Evolutionary conservation across 2,113 vertebrate genomes (phyloP).

Genomic region (Microtus pennsylvanicus): DNA sequence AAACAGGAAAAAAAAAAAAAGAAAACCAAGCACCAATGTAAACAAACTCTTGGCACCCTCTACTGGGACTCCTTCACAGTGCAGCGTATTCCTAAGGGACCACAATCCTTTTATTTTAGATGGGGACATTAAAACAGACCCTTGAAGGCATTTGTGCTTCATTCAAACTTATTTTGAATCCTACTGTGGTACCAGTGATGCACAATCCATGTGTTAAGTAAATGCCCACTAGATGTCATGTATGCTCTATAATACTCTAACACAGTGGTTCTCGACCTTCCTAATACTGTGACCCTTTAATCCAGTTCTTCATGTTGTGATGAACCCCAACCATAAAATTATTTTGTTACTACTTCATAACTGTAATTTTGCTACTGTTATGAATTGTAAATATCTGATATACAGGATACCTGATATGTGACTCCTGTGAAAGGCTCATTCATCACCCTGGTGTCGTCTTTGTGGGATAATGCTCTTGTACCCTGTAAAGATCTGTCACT

Average conservation of each 20-base stretch:
- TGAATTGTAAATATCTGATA: neutral
- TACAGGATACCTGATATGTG: neutral
- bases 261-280: neutral
- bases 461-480: too few relatives aligned
- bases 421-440: neutral
- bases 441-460: neutral
- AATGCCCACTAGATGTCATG: slow-evolving; percentile 54
- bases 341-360: neutral
- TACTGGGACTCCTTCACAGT: slow-evolving; percentile 42
- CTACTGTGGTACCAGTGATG: neutral
- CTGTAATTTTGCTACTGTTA: neutral
- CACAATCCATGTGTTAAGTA: neutral
- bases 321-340: neutral
- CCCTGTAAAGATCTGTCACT: too few relatives aligned
- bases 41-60: slow-evolving; percentile 48
- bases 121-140: neutral
- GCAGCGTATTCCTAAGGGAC: neutral
- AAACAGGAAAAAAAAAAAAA: rapidly evolving
- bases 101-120: neutral
- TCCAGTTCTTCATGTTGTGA: neutral
- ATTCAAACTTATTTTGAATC: neutral
- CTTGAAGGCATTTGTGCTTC: neutral
- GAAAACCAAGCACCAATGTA: neutral
- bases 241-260: neutral
- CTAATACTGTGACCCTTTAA: neutral